A percentile compares a stretch with the other conserved stretches of the same genome.
These are phyloP conservation scores for Leptosomus discolor DNA, from an alignment of 2,113 vertebrate genomes.

Conservation along the genomic window DNA sequence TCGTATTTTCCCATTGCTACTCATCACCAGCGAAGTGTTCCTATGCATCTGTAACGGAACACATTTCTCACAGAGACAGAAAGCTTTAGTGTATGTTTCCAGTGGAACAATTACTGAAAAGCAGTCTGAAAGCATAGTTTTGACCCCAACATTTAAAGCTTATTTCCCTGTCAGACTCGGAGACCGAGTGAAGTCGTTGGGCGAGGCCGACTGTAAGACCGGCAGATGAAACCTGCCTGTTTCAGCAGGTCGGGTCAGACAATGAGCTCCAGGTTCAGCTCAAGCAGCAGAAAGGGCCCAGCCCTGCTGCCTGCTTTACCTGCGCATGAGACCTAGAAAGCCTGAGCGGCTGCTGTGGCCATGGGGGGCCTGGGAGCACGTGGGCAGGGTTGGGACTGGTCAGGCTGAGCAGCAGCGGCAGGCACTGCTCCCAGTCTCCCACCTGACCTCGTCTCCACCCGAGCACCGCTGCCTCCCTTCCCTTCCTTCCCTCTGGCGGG, in stretches of 20 bases:
- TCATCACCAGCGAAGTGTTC: not conserved
- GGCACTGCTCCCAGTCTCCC: not conserved
- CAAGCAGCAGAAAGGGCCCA: not conserved
- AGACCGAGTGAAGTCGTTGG: not conserved
- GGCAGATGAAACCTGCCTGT: not conserved
- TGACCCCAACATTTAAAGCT: not conserved
- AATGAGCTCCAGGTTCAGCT: not conserved
- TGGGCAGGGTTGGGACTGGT: not conserved
- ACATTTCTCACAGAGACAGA: not conserved
- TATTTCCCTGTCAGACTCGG: not conserved
- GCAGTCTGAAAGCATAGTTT: not conserved
- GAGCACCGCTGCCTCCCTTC: accelerated
- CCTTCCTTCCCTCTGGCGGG: not conserved
- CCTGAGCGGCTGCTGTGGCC: not conserved
- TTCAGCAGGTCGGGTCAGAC: not conserved
- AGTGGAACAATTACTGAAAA: not conserved
- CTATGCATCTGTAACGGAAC: not conserved
- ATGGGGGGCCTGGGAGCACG: accelerated
- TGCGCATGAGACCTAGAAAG: not conserved
- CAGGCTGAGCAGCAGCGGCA: not conserved
- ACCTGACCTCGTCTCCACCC: not conserved
- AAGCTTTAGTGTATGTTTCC: not conserved
- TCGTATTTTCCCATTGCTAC: not conserved
- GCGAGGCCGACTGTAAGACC: accelerated
- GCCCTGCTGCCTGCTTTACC: not conserved